Percentiles rank a stretch among this genome's conserved stretches.
Conservation (phyloP, 2,797 vertebrate genomes). For the Hemibagrus guttatus region DNA sequence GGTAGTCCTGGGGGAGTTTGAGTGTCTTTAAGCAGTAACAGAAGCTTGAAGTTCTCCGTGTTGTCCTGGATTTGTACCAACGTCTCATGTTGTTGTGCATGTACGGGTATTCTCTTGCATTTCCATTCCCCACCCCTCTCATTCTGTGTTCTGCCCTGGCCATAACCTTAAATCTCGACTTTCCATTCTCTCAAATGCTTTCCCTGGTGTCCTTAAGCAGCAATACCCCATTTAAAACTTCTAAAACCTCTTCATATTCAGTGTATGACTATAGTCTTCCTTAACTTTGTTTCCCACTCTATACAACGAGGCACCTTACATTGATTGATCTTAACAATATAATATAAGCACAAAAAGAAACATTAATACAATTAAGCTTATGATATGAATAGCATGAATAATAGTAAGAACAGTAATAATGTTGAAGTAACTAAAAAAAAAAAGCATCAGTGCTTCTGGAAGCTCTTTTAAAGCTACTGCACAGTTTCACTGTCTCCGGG, state of each 20-base stretch:
- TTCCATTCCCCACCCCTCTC: background rate
- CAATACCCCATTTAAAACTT: conserved; percentile 35
- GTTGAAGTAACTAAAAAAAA: conserved; percentile 1
- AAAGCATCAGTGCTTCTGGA: conserved; percentile 65
- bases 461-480: conserved; percentile 56
- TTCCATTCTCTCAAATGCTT: conserved; percentile 6
- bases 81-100: background rate
- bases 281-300: conserved; percentile 30
- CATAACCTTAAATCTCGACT: background rate
- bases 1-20: background rate
- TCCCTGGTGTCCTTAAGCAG: conserved; percentile 32
- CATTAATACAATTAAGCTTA: conserved; percentile 66
- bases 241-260: background rate
- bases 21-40: background rate
- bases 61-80: background rate
- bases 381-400: conserved; percentile 43
- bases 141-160: background rate
- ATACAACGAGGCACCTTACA: conserved; percentile 56
- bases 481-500: conserved; percentile 39
- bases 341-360: conserved; percentile 58
- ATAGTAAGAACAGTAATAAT: conserved; percentile 49
- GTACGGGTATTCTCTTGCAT: background rate
- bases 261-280: conserved; percentile 27
- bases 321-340: conserved; percentile 64
- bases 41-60: conserved; percentile 12